These are phyloP conservation scores for Desoria tigrina DNA, from an alignment of 2,888 invertebrate genomes.

Conservation along the genomic window DNA sequence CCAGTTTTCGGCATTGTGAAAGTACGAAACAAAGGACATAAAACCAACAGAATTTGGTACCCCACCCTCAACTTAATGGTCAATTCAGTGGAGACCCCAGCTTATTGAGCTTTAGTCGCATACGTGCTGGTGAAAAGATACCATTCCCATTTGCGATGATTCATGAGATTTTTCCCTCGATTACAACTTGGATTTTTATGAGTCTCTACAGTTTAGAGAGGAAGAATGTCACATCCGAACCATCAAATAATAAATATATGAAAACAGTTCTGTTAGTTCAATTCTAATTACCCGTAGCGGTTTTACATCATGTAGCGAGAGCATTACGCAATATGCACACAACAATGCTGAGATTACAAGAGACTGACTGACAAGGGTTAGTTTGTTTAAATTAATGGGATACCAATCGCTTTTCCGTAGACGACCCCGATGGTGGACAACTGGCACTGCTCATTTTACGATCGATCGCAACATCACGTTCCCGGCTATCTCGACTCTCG, in stretches of 20 bases:
- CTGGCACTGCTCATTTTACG: conserved; percentile 54
- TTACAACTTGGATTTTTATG: conserved; percentile 2
- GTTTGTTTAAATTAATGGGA: conserved; percentile 30
- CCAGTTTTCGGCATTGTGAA: neutral
- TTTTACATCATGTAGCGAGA: neutral
- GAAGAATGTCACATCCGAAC: neutral
- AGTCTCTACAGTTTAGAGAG: neutral
- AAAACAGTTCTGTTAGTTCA: neutral
- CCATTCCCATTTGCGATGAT: conserved; percentile 27
- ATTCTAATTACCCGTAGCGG: neutral
- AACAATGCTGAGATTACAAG: neutral
- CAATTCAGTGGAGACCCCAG: conserved; percentile 13
- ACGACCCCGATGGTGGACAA: conserved; percentile 50
- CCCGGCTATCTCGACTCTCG: conserved; percentile 51
- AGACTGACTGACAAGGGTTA: conserved; percentile 8
- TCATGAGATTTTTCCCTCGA: conserved; percentile 15
- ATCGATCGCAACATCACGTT: conserved; percentile 54
- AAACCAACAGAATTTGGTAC: conserved; percentile 5
- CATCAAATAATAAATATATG: neutral
- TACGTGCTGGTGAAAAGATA: conserved; percentile 4
- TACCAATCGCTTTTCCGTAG: conserved; percentile 54
- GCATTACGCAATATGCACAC: conserved; percentile 1
- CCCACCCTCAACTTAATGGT: conserved; percentile 30
- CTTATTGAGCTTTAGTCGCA: no score
- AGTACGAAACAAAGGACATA: conserved; percentile 9